These are phyloP conservation scores for Sebastes cheni DNA, from an alignment of 2,797 vertebrate species.

Conservation along the genomic window DNA sequence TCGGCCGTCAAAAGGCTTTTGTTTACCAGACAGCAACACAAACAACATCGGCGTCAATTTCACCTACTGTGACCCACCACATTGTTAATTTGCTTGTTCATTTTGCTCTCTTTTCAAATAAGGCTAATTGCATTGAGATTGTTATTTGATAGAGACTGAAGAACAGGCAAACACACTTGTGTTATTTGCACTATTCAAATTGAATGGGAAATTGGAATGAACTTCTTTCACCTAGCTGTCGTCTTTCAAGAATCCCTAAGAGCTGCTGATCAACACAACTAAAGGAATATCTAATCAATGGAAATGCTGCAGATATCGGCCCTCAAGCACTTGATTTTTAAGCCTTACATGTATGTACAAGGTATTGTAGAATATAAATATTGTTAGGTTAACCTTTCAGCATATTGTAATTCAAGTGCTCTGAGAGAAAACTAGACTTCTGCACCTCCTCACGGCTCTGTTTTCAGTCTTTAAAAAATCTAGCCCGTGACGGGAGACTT, in stretches of 20 bases:
- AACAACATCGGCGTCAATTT: constrained; percentile 69
- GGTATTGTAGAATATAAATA: too few relatives aligned
- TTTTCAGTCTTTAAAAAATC: too few relatives aligned
- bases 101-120: constrained; percentile 58
- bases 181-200: constrained; percentile 2
- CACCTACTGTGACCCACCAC: constrained; percentile 67
- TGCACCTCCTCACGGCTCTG: too few relatives aligned
- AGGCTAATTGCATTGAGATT: constrained; percentile 65
- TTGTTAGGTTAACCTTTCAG: too few relatives aligned
- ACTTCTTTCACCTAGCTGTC: background rate
- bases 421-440: too few relatives aligned
- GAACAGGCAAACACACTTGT: constrained; percentile 17
- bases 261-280: background rate
- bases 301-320: too few relatives aligned
- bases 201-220: constrained; percentile 13
- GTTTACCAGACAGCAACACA: constrained; percentile 70
- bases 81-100: constrained; percentile 63
- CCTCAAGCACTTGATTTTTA: background rate
- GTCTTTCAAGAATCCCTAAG: background rate
- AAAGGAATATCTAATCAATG: too few relatives aligned
- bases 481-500: too few relatives aligned
- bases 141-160: constrained; percentile 47
- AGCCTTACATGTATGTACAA: background rate
- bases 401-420: too few relatives aligned
- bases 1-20: constrained; percentile 65